Base-by-base conservation (phyloP, 1,140 invertebrate genomes). In the Achatina immaculata region DNA sequence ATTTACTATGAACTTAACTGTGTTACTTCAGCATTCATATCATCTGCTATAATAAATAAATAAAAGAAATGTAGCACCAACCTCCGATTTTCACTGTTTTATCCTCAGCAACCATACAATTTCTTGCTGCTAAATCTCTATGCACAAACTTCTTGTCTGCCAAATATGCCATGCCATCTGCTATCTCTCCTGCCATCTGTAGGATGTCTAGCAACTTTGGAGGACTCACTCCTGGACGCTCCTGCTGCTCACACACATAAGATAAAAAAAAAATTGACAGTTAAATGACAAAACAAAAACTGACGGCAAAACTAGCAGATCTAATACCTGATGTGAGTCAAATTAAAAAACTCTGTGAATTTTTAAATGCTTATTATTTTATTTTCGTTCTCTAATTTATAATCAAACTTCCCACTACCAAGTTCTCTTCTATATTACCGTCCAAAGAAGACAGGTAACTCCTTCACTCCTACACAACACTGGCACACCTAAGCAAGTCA, bases 141-240 rank as follows among this genome's bases (percentile, higher is more conserved):
- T 99, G 98, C 76, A 99, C 97, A 91, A 97, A 98, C 90, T 98
- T 98, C 87, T 97, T 96, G 19, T 95, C 95, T 34, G 97, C 93
- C 45, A 99, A 92, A 91, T 99, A 99, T 0, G 97, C 95, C 98
- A 99, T 99, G 45, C 98, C 98, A 92, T 99, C 98, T 24, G 97
- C 97, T 88, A 99, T 99, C 92, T 99, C 97, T 73, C 95, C 95
- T 19, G 98, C 97, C 97, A 99, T 99, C 80, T 90, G 88, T 45
- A 91, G 85, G 55, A 92, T 91, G 76, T 92, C 85, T 55, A 86
- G 94, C 65, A 96, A 89, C 0, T 94, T 95, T n/a, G 96, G 96
- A 48, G 96, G 95, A 76, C 93, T 92, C 51, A 88, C 85, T 65
- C 88, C 85, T 79, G 87, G 71, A 72, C 90, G 87, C 48, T 92